Evolutionary conservation across 2,113 vertebrate genomes (phyloP).

Genomic region (Apus apus): DNA sequence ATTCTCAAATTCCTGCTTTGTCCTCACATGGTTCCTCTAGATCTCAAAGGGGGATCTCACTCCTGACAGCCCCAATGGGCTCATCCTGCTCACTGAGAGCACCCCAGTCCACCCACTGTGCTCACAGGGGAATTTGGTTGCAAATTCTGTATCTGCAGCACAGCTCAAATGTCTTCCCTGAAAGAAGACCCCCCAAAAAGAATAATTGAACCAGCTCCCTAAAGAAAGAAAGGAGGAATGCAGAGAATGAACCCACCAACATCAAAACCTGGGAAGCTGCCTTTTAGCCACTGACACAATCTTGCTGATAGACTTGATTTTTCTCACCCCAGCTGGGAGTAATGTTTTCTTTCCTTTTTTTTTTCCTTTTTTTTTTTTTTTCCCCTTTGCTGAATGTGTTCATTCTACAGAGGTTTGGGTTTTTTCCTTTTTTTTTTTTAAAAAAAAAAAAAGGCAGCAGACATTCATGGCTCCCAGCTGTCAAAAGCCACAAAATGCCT

Average conservation of each 20-base stretch:
- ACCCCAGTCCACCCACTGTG: background rate
- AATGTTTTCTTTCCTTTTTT: conserved; percentile 23
- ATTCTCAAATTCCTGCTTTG: background rate
- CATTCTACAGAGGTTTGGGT: background rate
- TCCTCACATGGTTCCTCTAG: background rate
- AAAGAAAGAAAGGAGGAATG: background rate
- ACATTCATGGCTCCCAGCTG: conserved; percentile 54
- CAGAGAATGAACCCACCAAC: conserved; percentile 26
- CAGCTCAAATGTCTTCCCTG: background rate
- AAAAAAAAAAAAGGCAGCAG: conserved; percentile 41
- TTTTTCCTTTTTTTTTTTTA: background rate
- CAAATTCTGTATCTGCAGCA: background rate
- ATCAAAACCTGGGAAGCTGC: conserved; percentile 59
- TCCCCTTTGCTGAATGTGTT: conserved; percentile 53
- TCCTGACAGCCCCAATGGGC: background rate
- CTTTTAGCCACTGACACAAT: conserved; percentile 60
- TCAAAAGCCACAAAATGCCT: conserved; percentile 65
- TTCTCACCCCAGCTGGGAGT: conserved; percentile 60
- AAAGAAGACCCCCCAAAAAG: background rate
- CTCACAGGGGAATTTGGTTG: background rate
- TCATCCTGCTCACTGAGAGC: accelerated
- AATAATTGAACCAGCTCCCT: background rate
- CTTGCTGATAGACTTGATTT: conserved; percentile 53
- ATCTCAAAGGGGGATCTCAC: background rate
- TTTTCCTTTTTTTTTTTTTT: background rate